A percentile compares a stretch with the other conserved stretches of the same genome.
Conservation (phyloP, 2,797 vertebrate genomes). For the Megalops cyprinoides region DNA sequence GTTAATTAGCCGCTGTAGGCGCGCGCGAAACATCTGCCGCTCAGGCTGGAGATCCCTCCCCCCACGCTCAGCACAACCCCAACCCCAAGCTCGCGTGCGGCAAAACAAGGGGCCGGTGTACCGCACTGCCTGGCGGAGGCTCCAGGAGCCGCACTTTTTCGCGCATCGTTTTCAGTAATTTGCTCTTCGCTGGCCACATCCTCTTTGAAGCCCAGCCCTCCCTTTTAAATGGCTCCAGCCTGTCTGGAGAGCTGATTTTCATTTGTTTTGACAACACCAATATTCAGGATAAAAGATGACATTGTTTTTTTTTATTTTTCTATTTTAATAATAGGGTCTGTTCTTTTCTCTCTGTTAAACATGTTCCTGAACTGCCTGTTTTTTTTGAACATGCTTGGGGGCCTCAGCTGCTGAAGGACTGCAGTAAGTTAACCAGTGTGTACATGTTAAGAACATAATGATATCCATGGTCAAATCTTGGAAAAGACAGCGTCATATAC, state of each 20-base stretch:
- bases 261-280: too few species aligned
- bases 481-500: constrained; percentile 4
- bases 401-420: background rate
- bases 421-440: background rate
- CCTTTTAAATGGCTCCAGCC: constrained; percentile 30
- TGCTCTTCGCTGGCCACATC: too few species aligned
- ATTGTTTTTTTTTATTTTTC: background rate
- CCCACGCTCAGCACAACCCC: too few species aligned
- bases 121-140: too few species aligned
- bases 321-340: constrained; percentile 10
- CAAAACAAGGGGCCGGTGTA: too few species aligned
- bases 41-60: constrained; percentile 44
- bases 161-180: too few species aligned
- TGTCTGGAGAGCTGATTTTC: constrained; percentile 16
- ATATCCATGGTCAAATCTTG: background rate
- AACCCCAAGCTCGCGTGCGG: too few species aligned
- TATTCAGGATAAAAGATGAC: constrained; percentile 27
- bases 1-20: constrained; percentile 71
- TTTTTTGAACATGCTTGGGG: constrained; percentile 5
- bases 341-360: background rate
- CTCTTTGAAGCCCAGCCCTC: background rate
- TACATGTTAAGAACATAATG: background rate
- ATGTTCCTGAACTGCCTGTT: background rate
- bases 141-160: too few species aligned
- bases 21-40: constrained; percentile 58